Conservation (phyloP, 2,888 invertebrate genomes). For the Agrochola macilenta region DNA sequence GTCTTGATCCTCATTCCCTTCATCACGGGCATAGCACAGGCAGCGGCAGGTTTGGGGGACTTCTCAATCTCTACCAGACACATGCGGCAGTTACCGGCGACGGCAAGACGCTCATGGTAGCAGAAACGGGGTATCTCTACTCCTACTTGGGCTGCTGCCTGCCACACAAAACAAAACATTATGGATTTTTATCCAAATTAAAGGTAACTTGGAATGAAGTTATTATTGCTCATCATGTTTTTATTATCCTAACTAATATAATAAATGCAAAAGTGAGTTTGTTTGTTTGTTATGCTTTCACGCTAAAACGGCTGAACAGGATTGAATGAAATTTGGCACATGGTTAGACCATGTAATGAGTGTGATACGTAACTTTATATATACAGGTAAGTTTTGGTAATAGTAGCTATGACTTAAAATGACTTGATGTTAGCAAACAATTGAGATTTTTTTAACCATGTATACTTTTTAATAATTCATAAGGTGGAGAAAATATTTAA, state of each 20-base stretch:
- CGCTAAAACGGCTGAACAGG: too few species aligned
- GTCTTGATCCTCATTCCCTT: conserved; percentile 99
- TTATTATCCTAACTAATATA: too few species aligned
- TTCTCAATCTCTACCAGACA: conserved; percentile 99
- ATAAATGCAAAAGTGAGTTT: too few species aligned
- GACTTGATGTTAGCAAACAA: background rate
- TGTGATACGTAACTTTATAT: background rate
- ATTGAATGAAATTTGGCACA: too few species aligned
- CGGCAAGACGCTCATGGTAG: conserved; percentile 99
- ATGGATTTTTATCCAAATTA: background rate
- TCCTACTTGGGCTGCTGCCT: conserved; percentile 98
- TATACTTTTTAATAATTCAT: too few species aligned
- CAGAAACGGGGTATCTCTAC: conserved; percentile 99
- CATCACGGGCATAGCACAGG: conserved; percentile 99
- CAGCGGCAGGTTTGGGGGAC: conserved; percentile 99
- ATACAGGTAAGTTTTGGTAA: too few species aligned
- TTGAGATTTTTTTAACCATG: too few species aligned
- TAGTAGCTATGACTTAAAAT: background rate
- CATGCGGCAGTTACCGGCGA: conserved; percentile 99
- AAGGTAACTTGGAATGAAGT: background rate
- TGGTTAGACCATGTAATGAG: too few species aligned
- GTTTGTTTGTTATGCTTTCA: too few species aligned
- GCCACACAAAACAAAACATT: conserved; percentile 44
- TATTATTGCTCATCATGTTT: background rate
- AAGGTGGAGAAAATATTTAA: too few species aligned